phyloP scores from a whole-genome alignment of 1,140 invertebrate genomes.

The Sitodiplosis mosellana region DNA sequence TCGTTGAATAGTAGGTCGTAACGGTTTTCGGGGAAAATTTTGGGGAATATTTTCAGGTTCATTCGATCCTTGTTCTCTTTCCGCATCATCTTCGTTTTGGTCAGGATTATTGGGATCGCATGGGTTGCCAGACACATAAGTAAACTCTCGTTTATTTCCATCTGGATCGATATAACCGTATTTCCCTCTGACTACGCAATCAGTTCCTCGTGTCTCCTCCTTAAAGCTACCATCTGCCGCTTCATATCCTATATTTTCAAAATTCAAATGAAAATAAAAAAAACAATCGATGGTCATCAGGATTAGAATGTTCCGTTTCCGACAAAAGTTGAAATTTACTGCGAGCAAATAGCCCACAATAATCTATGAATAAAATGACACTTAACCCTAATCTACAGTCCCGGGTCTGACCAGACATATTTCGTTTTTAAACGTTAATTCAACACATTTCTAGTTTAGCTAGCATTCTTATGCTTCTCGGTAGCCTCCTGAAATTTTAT shows the following conservation, averaged over 20 bases:
- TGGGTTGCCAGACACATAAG: constrained; percentile 78
- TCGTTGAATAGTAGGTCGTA: constrained; percentile 24
- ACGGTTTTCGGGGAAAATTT: constrained; percentile 42
- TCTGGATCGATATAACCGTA: constrained; percentile 71
- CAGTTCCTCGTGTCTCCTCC: constrained; percentile 66
- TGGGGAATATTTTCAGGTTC: constrained; percentile 39
- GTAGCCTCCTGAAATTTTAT: too few relatives aligned
- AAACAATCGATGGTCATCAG: too few relatives aligned
- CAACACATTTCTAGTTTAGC: too few relatives aligned
- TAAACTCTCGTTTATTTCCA: constrained; percentile 72
- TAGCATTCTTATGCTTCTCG: too few relatives aligned
- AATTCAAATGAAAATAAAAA: too few relatives aligned
- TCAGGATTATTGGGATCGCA: constrained; percentile 65
- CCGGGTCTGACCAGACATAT: too few relatives aligned
- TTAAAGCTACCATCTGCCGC: constrained; percentile 80
- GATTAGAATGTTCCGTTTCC: too few relatives aligned
- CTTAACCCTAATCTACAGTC: too few relatives aligned
- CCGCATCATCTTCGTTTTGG: constrained; percentile 35
- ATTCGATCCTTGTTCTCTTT: constrained; percentile 25
- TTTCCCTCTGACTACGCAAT: constrained; percentile 72
- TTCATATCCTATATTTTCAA: constrained; percentile 69
- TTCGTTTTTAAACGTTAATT: too few relatives aligned
- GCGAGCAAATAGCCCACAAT: too few relatives aligned
- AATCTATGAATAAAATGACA: too few relatives aligned
- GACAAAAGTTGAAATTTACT: too few relatives aligned